phyloP scores from a whole-genome alignment of 2,888 invertebrate genomes.

The Drosophila acutilabella region DNA sequence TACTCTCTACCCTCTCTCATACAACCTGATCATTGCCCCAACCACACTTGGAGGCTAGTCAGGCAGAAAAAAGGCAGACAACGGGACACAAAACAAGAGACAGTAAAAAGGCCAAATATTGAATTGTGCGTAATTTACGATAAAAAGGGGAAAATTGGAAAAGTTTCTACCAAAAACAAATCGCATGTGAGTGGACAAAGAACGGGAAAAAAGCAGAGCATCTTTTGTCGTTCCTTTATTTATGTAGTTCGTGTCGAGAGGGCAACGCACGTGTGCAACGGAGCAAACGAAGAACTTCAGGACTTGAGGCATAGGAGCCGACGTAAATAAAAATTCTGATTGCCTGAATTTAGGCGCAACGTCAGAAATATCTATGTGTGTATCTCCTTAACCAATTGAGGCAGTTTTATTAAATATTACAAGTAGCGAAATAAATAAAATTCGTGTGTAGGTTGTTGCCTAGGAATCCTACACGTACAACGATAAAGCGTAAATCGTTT shows the following conservation, averaged over 20 bases:
- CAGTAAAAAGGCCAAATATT: constrained; percentile 81
- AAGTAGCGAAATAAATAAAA: constrained; percentile 70
- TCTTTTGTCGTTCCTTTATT: constrained; percentile 70
- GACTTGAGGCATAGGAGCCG: constrained; percentile 25
- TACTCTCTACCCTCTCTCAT: neutral
- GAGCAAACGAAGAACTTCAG: constrained; percentile 1
- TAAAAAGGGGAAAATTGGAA: constrained; percentile 83
- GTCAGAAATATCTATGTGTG: neutral
- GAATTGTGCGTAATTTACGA: constrained; percentile 82
- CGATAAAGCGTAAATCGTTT: constrained; percentile 36
- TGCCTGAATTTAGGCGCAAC: constrained; percentile 64
- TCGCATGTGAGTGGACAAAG: constrained; percentile 26
- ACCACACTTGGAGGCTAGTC: constrained; percentile 57
- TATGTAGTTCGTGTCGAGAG: constrained; percentile 75
- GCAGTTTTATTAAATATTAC: constrained; percentile 75
- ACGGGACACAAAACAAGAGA: constrained; percentile 60
- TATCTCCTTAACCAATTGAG: constrained; percentile 46
- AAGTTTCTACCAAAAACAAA: constrained; percentile 64
- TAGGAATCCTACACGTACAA: constrained; percentile 23
- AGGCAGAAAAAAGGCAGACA: constrained; percentile 78
- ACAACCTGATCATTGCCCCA: constrained; percentile 16
- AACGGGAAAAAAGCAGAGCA: neutral
- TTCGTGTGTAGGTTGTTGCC: constrained; percentile 48
- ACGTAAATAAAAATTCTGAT: constrained; percentile 78
- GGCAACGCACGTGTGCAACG: constrained; percentile 60